phyloP scores from a whole-genome alignment of 2,888 invertebrate genomes.

The Scrobipalpa atriplicella region DNA sequence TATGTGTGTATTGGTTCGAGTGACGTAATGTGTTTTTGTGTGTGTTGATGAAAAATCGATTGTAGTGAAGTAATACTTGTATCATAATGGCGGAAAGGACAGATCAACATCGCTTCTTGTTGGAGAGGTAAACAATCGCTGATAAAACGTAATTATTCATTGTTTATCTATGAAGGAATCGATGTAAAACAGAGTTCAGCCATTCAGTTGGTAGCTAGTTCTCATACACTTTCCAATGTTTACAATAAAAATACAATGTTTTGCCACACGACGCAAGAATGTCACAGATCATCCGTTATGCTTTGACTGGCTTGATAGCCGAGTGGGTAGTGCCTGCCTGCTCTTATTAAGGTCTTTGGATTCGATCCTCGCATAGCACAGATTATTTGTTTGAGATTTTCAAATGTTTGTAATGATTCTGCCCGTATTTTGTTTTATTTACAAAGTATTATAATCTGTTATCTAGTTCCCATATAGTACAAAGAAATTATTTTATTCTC shows the following conservation, averaged over 20 bases:
- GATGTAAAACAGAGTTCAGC: not conserved
- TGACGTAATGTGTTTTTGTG: slow-evolving; percentile 25
- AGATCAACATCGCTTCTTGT: slow-evolving; percentile 54
- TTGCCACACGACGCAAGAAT: no score
- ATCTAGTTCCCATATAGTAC: no score
- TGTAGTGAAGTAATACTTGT: slow-evolving; percentile 34
- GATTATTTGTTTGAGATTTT: no score
- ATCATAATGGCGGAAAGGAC: slow-evolving; percentile 54
- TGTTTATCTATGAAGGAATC: not conserved
- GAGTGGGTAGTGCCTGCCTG: no score
- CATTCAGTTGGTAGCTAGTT: slow-evolving; percentile 1
- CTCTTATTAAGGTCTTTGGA: no score
- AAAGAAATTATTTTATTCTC: no score
- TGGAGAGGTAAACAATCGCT: slow-evolving; percentile 52
- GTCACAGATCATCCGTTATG: no score
- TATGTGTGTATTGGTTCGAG: not conserved
- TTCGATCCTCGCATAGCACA: not conserved
- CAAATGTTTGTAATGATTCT: no score
- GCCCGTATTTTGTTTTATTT: no score
- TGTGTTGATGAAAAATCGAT: slow-evolving; percentile 25
- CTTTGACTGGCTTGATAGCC: no score
- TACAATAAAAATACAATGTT: not conserved
- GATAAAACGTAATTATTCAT: slow-evolving; percentile 21
- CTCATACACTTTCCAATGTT: slow-evolving; percentile 19
- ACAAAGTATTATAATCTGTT: no score